Conservation (phyloP, 2,113 vertebrate genomes). For the Gallinago jamesoni region DNA sequence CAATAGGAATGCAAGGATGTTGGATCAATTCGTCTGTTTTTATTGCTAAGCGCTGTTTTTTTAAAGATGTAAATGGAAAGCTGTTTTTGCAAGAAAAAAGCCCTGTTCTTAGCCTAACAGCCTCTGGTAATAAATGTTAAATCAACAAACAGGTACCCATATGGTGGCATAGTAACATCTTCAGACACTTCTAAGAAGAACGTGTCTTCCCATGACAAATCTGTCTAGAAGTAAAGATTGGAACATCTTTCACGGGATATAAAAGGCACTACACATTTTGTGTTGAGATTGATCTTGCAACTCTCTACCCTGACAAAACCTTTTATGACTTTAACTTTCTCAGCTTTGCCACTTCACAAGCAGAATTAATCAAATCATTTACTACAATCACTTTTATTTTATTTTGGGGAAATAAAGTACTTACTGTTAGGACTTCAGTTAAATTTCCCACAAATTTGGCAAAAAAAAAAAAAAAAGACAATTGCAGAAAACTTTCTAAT, state of each 20-base stretch:
- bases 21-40: neutral
- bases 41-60: neutral
- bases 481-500: neutral
- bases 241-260: neutral
- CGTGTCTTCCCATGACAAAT: neutral
- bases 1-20: neutral
- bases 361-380: neutral
- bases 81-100: neutral
- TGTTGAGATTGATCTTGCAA: neutral
- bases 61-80: neutral
- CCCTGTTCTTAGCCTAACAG: neutral
- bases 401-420: neutral
- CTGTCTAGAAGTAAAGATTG: neutral
- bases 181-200: neutral
- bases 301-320: neutral
- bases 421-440: neutral
- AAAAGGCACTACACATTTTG: rapidly evolving
- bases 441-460: neutral
- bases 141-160: neutral
- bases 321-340: neutral
- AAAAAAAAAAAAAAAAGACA: neutral
- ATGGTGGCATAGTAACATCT: neutral
- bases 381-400: neutral
- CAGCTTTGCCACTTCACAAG: neutral
- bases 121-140: neutral